phyloP scores from a whole-genome alignment of 2,888 invertebrate genomes.

The Pseudococcus jackbeardsleyi region DNA sequence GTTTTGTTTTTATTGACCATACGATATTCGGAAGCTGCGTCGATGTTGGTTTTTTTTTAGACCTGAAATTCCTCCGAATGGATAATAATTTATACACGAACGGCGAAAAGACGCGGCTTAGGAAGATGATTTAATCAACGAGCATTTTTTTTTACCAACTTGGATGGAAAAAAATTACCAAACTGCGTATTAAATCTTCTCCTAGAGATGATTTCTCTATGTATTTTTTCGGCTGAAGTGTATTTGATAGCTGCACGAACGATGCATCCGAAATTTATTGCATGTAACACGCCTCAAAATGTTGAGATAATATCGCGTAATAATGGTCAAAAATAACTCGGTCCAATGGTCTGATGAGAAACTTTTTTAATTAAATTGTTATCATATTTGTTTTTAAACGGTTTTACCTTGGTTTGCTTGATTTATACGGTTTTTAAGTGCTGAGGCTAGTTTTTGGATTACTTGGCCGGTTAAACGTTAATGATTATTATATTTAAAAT shows the following conservation, averaged over 20 bases:
- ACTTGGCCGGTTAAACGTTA: background rate
- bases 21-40: conserved; percentile 2
- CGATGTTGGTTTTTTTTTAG: background rate
- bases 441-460: background rate
- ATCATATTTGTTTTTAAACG: conserved; percentile 13
- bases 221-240: background rate
- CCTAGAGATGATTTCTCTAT: background rate
- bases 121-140: background rate
- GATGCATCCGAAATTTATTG: conserved; percentile 14
- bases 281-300: background rate
- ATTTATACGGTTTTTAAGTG: conserved; percentile 1
- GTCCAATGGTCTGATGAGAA: background rate
- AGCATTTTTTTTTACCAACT: background rate
- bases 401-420: conserved; percentile 12
- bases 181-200: background rate
- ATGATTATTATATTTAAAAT: conserved; percentile 18
- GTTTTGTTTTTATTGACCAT: conserved; percentile 37
- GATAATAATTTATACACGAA: background rate
- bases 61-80: background rate
- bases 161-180: background rate
- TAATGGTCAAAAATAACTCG: background rate
- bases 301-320: conserved; percentile 11
- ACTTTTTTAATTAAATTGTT: background rate
- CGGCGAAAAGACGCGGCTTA: background rate
- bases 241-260: background rate